These are phyloP conservation scores for Hyla sarda DNA, from an alignment of 2,113 vertebrate species.

Conservation along the genomic window DNA sequence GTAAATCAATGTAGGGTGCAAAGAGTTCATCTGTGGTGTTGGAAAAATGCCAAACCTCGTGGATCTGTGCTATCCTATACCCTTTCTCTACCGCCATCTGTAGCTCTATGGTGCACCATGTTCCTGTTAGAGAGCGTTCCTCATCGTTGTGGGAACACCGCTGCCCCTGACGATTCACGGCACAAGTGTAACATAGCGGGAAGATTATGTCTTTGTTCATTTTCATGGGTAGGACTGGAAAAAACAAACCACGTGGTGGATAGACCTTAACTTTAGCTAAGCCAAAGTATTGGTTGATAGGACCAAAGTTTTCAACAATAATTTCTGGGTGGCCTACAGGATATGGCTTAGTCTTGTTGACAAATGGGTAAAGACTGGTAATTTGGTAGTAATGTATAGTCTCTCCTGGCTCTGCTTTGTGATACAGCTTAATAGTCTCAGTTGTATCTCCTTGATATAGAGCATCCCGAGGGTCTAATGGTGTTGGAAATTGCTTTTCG, in stretches of 20 bases:
- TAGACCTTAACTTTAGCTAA: constrained; percentile 7
- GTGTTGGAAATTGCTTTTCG: neutral
- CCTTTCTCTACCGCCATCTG: neutral
- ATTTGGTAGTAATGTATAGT: too few species aligned
- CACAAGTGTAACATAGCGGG: neutral
- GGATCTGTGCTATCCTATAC: neutral
- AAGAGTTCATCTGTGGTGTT: neutral
- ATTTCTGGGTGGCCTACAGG: too few species aligned
- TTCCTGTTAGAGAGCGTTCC: neutral
- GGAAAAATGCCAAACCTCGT: constrained; percentile 13
- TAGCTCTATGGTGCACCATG: constrained; percentile 8
- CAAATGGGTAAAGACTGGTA: too few species aligned
- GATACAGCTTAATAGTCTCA: neutral
- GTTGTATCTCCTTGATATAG: neutral
- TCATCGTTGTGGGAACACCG: neutral
- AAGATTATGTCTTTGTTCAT: neutral
- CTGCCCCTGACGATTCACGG: neutral
- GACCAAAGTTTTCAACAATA: too few species aligned
- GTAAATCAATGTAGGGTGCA: neutral
- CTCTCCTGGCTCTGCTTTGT: neutral
- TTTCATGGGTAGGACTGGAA: constrained; percentile 11
- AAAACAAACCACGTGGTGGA: neutral
- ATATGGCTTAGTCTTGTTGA: too few species aligned
- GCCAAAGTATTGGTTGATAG: constrained; percentile 6
- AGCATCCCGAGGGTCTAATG: neutral